Evolutionary conservation across 2,888 invertebrate genomes (phyloP).

Genomic region (Drosophila testacea): DNA sequence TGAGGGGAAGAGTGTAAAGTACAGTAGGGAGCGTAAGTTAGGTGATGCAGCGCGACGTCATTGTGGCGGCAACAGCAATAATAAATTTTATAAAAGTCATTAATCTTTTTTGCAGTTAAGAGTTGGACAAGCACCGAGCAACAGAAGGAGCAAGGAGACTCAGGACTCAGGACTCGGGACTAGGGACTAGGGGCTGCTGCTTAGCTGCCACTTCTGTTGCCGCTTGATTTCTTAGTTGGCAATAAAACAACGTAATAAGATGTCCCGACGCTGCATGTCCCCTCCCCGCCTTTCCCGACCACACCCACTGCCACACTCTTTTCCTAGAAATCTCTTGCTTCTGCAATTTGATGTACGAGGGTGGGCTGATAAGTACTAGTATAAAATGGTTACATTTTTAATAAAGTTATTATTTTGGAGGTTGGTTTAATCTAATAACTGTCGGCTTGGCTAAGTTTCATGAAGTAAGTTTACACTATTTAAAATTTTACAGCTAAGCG

Average conservation of each 20-base stretch:
- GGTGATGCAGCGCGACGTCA: conserved; percentile 49
- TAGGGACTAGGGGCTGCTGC: conserved; percentile 6
- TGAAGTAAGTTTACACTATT: no score
- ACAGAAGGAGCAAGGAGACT: neutral
- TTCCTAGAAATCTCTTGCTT: conserved; percentile 43
- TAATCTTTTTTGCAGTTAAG: conserved; percentile 69
- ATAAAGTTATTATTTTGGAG: no score
- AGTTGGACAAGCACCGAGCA: conserved; percentile 20
- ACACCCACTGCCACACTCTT: conserved; percentile 11
- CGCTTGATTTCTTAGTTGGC: conserved; percentile 70
- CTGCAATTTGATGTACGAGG: conserved; percentile 43
- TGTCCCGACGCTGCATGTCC: conserved; percentile 41
- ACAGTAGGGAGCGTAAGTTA: conserved; percentile 1
- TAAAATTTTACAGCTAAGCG: no score
- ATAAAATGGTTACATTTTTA: no score
- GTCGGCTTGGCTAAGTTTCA: no score
- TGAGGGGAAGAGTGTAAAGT: neutral
- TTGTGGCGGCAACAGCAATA: conserved; percentile 70
- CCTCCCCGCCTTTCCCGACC: neutral
- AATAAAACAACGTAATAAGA: conserved; percentile 80
- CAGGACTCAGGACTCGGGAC: no score
- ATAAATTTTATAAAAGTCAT: conserved; percentile 80
- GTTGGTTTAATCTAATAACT: no score
- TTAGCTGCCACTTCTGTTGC: conserved; percentile 48
- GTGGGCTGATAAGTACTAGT: neutral